Base-by-base conservation (phyloP, 2,888 invertebrate genomes). In the Orthosia cruda region DNA sequence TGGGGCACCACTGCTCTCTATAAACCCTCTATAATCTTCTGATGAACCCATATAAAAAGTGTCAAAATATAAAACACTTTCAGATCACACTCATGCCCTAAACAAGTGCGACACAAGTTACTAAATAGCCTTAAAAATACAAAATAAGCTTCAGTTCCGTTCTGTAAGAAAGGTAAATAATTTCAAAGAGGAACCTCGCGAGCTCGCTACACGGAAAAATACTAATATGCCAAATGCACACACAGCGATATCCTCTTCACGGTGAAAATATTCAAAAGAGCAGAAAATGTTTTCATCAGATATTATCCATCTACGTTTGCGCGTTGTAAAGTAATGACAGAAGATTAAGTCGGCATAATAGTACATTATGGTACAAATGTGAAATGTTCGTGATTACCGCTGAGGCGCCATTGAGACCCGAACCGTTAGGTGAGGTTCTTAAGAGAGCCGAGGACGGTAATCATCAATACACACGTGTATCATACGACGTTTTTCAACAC, bases 211-310 rank as follows among this genome's bases (percentile, higher is more conserved):
- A 52, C 66, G 73, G 65, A 61, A 74, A 83, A 80, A 75, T 83
- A 80, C 75, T 80, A 84, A 85, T 80, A 84, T 77, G 45, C 67
- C 75, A 80, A 85, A 84, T 84, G 83, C 71, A 77, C 47, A 76
- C 80, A 76, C 70, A 67, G 71, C 74, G 49, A 77, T 81, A 71
- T 80, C 63, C 68, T 57, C 76, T 77, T 74, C 47, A 77, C 69
- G 55, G 71, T 59, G 70, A 77, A 81, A 88, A 85, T 86, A 76
- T 87, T 86, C 72, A 79, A 81, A 87, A 83, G 71, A 61, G 76
- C 67, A 47, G 76, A 68, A 81, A 80, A 86, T 83, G 77, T 82
- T 88, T 85, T 86, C 84, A 81, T 86, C 73, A 62, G 62, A 83
- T 83, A 86, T 87, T 88, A 88, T 87, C 69, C 61, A 54, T 49